phyloP scores from a whole-genome alignment of 2,888 invertebrate species.

The Lithodes maja region DNA sequence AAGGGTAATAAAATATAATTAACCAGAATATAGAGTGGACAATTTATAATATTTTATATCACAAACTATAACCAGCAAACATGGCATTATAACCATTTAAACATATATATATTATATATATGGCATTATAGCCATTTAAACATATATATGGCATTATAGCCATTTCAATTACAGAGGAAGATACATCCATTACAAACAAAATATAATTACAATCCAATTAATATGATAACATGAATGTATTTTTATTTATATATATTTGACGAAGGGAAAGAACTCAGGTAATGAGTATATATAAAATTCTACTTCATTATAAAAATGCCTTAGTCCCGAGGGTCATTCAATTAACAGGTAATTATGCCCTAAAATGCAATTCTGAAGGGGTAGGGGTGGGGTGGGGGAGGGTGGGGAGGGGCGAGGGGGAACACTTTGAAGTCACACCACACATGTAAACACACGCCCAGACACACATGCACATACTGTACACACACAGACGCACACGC shows the following conservation, averaged over 20 bases:
- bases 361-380: slow-evolving; percentile 28
- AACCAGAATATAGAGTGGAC: too few species aligned
- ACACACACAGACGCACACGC: not conserved
- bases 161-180: too few species aligned
- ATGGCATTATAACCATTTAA: too few species aligned
- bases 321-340: slow-evolving; percentile 35
- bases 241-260: not conserved
- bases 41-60: too few species aligned
- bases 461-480: not conserved
- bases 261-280: not conserved
- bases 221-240: not conserved
- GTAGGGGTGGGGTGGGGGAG: not conserved
- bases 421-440: not conserved
- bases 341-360: slow-evolving; percentile 37
- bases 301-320: slow-evolving; percentile 21
- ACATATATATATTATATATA: too few species aligned
- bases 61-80: too few species aligned
- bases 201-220: not conserved
- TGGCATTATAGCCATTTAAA: too few species aligned
- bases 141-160: too few species aligned
- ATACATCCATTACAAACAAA: too few species aligned
- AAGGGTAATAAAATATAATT: too few species aligned
- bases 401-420: not conserved
- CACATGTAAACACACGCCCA: not conserved
- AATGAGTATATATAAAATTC: not conserved